Evolutionary conservation across 1,140 invertebrate genomes (phyloP).

Genomic region (Drosophila tristis): DNA sequence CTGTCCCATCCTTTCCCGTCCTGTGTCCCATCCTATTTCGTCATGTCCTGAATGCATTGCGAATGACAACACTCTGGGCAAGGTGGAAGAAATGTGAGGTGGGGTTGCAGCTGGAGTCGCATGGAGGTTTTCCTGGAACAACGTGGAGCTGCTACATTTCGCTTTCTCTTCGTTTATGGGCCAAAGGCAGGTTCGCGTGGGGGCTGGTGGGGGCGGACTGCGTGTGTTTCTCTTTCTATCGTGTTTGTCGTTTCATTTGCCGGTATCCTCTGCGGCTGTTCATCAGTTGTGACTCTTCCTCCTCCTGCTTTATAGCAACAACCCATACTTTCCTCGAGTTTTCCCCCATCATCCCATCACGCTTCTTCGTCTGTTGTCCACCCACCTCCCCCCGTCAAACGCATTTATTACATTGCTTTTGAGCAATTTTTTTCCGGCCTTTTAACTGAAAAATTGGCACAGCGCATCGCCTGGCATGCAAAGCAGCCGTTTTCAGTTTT

Average conservation of each 20-base stretch:
- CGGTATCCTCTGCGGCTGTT: slow-evolving; percentile 66
- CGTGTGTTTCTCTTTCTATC: slow-evolving; percentile 31
- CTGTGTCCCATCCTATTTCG: slow-evolving; percentile 8
- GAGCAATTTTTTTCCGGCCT: slow-evolving; percentile 62
- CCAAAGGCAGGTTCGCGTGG: slow-evolving; percentile 50
- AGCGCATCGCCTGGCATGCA: slow-evolving; percentile 72
- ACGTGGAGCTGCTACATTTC: slow-evolving; percentile 16
- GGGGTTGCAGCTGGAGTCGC: slow-evolving; percentile 1
- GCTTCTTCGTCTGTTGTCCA: not conserved
- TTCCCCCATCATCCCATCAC: not conserved
- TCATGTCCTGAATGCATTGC: slow-evolving; percentile 58
- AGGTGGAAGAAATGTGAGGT: slow-evolving; percentile 37
- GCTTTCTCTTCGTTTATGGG: slow-evolving; percentile 50
- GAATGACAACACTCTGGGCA: slow-evolving; percentile 59
- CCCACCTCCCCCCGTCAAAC: slow-evolving; percentile 47
- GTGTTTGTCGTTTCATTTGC: slow-evolving; percentile 33
- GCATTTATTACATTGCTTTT: slow-evolving; percentile 80
- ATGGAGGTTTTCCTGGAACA: not conserved
- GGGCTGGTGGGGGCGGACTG: slow-evolving; percentile 25
- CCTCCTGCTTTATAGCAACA: too few species aligned
- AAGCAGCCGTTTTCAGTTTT: slow-evolving; percentile 70
- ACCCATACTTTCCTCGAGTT: not conserved
- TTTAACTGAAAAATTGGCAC: slow-evolving; percentile 82
- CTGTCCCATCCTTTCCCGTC: not conserved
- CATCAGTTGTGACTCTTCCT: slow-evolving; percentile 51